Evolutionary conservation across 2,888 invertebrate species (phyloP), one percentile per base, ranked within the genome.

Genomic region (Lacanobia wlatinum): DNA sequence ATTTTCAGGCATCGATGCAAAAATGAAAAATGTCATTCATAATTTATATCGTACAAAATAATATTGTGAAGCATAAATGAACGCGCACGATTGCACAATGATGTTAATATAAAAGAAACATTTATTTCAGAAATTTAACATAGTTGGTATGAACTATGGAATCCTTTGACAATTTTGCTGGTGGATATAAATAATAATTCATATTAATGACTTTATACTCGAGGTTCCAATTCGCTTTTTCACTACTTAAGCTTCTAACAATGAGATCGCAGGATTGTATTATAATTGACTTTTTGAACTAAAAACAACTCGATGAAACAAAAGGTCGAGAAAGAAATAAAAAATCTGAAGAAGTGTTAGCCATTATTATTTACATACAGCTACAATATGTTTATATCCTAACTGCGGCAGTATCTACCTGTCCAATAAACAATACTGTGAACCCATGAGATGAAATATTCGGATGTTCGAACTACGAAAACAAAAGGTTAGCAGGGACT

Each of bases 261-360:
- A 72, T 70, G 12, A 73, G 28, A 50, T 65, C 38, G 34, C 16
- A 34, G 53, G 53, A 69, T 62, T 58, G 48, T 40, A 56, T 55
- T 43, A 56, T 61, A 68, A 73, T 68, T 61, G n/a, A 21, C 38
- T 68, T 55, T 64, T n/a, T 46, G 18, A 59, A 53, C n/a, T 59
- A 16, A 61, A 56, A 62, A 67, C 18, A 76, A 56, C 52, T 55
- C 21, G 0, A 50, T 63, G 55, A 66, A 67, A 56, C 21, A 56
- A 73, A 61, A 40, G 14, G 34, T 60, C 40, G 18, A 16, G 40
- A 71, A 63, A 43, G 5, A n/a, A 70, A 53, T 28, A 16, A 56
- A 18, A 60, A 64, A 64, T 60, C 55, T 48, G 18, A 48, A 34
- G 16, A 72, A 66, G 21, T 43, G 16, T 46, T 23, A 23, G n/a